Percentiles rank a stretch among this genome's conserved stretches.
These are phyloP conservation scores for Dermochelys coriacea DNA, from an alignment of 2,797 vertebrate genomes.

Conservation along the genomic window DNA sequence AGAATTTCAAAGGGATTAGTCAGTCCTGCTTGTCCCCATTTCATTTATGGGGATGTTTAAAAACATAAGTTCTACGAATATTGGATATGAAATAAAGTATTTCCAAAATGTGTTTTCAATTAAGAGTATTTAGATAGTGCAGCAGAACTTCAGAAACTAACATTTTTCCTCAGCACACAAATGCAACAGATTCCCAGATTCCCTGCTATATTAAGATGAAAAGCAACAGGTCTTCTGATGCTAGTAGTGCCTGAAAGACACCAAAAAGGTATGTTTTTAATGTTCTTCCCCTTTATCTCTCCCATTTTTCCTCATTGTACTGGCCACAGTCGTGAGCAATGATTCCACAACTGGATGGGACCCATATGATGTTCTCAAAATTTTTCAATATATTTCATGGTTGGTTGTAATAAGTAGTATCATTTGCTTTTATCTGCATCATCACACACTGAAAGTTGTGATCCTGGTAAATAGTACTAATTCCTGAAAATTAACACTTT, in stretches of 20 bases:
- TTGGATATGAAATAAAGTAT: background rate
- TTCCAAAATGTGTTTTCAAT: background rate
- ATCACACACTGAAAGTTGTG: background rate
- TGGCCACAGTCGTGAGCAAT: slow-evolving; percentile 5
- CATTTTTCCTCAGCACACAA: background rate
- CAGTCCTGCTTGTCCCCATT: background rate
- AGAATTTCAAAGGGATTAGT: fast-evolving
- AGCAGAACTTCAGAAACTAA: background rate
- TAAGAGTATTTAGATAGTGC: background rate
- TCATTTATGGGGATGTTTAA: background rate
- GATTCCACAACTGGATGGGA: slow-evolving; percentile 45
- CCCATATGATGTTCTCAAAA: slow-evolving; percentile 30
- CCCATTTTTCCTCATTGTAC: slow-evolving; percentile 10
- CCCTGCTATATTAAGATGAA: background rate
- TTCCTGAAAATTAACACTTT: slow-evolving; percentile 8
- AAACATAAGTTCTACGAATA: background rate
- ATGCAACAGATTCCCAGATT: background rate
- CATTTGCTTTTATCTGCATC: slow-evolving; percentile 29
- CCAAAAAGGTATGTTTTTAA: background rate
- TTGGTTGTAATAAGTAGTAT: background rate
- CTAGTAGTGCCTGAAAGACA: background rate
- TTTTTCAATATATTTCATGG: background rate
- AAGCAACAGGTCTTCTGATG: background rate
- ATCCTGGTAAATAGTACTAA: background rate
- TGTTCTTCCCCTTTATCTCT: background rate